Conservation (phyloP, 2,113 vertebrate genomes). For the Nansenia antarctica region DNA sequence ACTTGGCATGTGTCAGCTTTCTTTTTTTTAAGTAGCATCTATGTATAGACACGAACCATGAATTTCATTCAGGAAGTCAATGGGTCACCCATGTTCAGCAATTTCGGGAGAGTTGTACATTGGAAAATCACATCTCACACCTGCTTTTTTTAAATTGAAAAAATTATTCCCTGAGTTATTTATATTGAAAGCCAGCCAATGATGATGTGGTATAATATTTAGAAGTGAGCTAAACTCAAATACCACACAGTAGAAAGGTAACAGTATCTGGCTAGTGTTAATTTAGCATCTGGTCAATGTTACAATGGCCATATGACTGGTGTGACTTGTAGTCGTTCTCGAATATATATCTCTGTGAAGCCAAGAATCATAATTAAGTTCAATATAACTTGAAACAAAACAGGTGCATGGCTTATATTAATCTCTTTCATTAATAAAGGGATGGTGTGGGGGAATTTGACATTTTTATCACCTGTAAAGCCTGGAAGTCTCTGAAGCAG, state of each 20-base stretch:
- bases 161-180: constrained; percentile 22
- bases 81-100: neutral
- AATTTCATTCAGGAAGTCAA: neutral
- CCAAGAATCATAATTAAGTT: neutral
- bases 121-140: too few relatives aligned
- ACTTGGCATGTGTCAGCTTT: constrained; percentile 12
- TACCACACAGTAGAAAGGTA: constrained; percentile 44
- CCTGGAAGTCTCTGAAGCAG: neutral
- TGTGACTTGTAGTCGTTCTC: constrained; percentile 36
- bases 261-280: constrained; percentile 57
- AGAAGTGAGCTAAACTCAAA: constrained; percentile 45
- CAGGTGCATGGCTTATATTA: neutral
- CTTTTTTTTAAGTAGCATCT: neutral
- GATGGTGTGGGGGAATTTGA: neutral
- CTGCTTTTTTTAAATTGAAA: neutral
- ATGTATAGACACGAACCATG: constrained; percentile 3
- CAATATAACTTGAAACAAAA: neutral
- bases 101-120: too few relatives aligned
- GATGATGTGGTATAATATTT: constrained; percentile 26
- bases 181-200: constrained; percentile 29
- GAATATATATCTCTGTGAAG: constrained; percentile 32
- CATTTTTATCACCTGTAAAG: neutral
- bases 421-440: neutral
- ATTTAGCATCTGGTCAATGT: constrained; percentile 56
- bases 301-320: constrained; percentile 42